Percentiles rank a stretch among this genome's conserved stretches.
phyloP scores from a whole-genome alignment of 2,113 vertebrate species.

The Rhodinocichla rosea region DNA sequence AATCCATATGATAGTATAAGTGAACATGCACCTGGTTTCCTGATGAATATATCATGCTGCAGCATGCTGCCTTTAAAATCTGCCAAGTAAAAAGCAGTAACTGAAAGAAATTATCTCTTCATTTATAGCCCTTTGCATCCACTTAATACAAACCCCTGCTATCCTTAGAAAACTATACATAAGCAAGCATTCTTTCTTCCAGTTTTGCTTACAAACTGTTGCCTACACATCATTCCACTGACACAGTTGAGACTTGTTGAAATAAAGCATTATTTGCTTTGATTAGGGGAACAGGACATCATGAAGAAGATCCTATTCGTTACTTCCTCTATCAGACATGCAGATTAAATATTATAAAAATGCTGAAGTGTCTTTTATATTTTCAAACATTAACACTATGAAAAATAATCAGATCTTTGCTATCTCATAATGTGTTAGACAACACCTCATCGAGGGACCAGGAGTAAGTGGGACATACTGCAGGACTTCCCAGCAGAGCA shows the following conservation, averaged over 20 bases:
- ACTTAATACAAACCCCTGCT: background rate
- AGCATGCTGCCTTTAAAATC: background rate
- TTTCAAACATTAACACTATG: background rate
- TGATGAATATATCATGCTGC: background rate
- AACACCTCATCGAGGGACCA: background rate
- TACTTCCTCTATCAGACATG: background rate
- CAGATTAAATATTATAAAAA: background rate
- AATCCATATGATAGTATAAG: background rate
- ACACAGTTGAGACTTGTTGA: background rate
- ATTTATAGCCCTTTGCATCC: background rate
- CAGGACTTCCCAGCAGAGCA: background rate
- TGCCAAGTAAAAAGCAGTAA: background rate
- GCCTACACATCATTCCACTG: background rate
- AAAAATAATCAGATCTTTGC: background rate
- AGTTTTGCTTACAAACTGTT: background rate
- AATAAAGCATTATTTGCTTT: background rate
- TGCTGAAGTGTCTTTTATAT: background rate
- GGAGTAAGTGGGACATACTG: accelerated
- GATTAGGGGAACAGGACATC: background rate
- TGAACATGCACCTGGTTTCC: background rate
- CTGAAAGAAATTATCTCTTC: background rate
- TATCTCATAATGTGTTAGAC: background rate
- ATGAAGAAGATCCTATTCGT: background rate
- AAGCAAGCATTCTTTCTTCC: background rate
- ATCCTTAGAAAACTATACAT: background rate